phyloP scores from a whole-genome alignment of 2,888 invertebrate genomes.

The Copidosoma aretas region DNA sequence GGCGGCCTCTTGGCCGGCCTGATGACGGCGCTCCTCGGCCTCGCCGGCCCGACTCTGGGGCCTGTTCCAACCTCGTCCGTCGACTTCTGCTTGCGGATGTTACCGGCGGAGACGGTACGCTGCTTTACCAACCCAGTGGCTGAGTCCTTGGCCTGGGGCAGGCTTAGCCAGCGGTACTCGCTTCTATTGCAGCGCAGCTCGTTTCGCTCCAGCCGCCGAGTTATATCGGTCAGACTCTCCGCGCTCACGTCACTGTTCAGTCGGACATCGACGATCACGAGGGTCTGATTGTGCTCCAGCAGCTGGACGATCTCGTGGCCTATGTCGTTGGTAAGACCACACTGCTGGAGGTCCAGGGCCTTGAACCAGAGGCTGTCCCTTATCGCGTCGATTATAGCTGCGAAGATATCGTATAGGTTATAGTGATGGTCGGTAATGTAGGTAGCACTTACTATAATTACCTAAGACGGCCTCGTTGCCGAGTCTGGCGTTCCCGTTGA shows the following conservation, averaged over 20 bases:
- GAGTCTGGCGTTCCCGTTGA: slow-evolving; percentile 69
- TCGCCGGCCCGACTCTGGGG: slow-evolving; percentile 9
- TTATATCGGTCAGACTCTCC: slow-evolving; percentile 64
- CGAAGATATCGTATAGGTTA: slow-evolving; percentile 28
- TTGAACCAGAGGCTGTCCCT: slow-evolving; percentile 83
- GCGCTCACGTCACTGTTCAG: slow-evolving; percentile 67
- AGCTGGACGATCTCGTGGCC: slow-evolving; percentile 68
- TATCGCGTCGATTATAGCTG: slow-evolving; percentile 71
- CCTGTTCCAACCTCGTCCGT: not conserved
- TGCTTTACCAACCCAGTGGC: slow-evolving; percentile 7
- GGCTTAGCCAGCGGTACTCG: slow-evolving; percentile 51
- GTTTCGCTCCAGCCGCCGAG: slow-evolving; percentile 46
- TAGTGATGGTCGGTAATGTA: not conserved
- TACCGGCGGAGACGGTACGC: slow-evolving; percentile 46
- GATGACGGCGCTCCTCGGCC: slow-evolving; percentile 46
- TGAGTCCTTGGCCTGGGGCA: slow-evolving; percentile 46
- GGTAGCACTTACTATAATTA: not conserved
- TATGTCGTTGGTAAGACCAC: slow-evolving; percentile 73
- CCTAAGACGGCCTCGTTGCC: slow-evolving; percentile 35
- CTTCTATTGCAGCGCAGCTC: slow-evolving; percentile 36
- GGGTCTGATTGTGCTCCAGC: slow-evolving; percentile 70
- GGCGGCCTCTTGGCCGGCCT: slow-evolving; percentile 44
- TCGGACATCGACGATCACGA: slow-evolving; percentile 74
- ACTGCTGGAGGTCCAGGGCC: slow-evolving; percentile 78
- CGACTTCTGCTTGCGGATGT: slow-evolving; percentile 17